Evolutionary conservation across 2,888 invertebrate species (phyloP).

Genomic region (Ectropis crepuscularia): DNA sequence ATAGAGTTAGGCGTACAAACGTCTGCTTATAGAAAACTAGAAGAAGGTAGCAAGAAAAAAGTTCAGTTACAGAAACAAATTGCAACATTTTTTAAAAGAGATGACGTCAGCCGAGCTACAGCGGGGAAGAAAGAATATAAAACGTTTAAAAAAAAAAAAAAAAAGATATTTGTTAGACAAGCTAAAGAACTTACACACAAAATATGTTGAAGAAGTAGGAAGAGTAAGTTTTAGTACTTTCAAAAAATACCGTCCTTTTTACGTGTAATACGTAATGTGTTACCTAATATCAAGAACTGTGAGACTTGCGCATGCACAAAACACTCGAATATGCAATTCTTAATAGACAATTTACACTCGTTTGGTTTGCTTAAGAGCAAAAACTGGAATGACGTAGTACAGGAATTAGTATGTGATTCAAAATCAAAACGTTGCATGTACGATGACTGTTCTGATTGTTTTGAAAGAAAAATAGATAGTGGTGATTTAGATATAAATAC

Average conservation of each 20-base stretch:
- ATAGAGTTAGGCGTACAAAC: conserved; percentile 6
- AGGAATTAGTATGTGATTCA: conserved; percentile 17
- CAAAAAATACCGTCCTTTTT: conserved; percentile 38
- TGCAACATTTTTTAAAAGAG: not conserved
- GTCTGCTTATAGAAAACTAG: conserved; percentile 4
- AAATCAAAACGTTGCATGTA: conserved; percentile 32
- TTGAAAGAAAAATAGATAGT: conserved; percentile 22
- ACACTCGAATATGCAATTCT: conserved; percentile 35
- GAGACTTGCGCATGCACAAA: conserved; percentile 38
- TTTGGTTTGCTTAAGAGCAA: conserved; percentile 21
- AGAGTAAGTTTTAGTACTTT: conserved; percentile 36
- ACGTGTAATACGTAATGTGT: conserved; percentile 32
- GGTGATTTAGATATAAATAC: conserved; percentile 12
- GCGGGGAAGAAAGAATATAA: not conserved
- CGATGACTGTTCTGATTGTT: conserved; percentile 26
- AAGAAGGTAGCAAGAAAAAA: not conserved
- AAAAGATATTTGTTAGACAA: conserved; percentile 25
- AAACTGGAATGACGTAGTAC: conserved; percentile 26
- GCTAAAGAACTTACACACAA: conserved; percentile 25
- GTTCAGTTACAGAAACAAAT: not conserved
- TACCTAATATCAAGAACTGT: conserved; percentile 33
- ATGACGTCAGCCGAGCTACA: conserved; percentile 1
- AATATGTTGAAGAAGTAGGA: conserved; percentile 26
- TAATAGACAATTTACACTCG: conserved; percentile 29
- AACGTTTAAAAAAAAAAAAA: conserved; percentile 12